Evolutionary conservation across 1,140 invertebrate species (phyloP), one percentile per base, ranked within the genome.

Genomic region (Dinothrombium tinctorium): DNA sequence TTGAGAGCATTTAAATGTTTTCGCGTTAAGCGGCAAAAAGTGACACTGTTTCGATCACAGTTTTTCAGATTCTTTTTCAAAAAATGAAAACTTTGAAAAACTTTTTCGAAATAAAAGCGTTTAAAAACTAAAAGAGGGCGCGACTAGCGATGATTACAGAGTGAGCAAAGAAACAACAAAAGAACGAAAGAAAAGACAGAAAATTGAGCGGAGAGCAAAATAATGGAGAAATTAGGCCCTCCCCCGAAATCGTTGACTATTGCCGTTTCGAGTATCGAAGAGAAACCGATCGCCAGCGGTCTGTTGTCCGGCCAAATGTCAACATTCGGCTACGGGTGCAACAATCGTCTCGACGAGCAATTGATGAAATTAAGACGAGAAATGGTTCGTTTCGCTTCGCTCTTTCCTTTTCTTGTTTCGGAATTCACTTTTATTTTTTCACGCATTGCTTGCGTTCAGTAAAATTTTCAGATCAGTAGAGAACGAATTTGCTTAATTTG

Each of bases 291-390:
- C n/a, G n/a, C 3, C 8, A 21, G 22, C 15, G 19, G 19, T 37
- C 11, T 20, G 19, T 37, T 21, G 22, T 4, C 15, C 35, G 4
- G 22, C 17, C 15, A 12, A 6, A 37, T n/a, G n/a, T 9, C 11
- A 37, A n/a, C 22, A 37, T 37, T 37, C 19, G 4, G 11, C 3
- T 37, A 37, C 22, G 35, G 35, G 4, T 37, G 35, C 15, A 37
- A 23, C n/a, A 37, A 37, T 17, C 11, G 74, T 44, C 61, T 82
- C 42, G 79, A 82, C 51, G 71, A 73, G 11, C 76, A 81, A 51
- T 58, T 82, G 49, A 72, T 74, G 3, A 69, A 78, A 44, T 61
- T 83, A 28, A 68, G 77, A 48, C 71, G 76, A 50, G 77, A 82
- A 69, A 82, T 83, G 79, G 76, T 79, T 32, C 45, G 42, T 40